Evolutionary conservation across 1,140 invertebrate species (phyloP).

Genomic region (Copidosoma floridanum): DNA sequence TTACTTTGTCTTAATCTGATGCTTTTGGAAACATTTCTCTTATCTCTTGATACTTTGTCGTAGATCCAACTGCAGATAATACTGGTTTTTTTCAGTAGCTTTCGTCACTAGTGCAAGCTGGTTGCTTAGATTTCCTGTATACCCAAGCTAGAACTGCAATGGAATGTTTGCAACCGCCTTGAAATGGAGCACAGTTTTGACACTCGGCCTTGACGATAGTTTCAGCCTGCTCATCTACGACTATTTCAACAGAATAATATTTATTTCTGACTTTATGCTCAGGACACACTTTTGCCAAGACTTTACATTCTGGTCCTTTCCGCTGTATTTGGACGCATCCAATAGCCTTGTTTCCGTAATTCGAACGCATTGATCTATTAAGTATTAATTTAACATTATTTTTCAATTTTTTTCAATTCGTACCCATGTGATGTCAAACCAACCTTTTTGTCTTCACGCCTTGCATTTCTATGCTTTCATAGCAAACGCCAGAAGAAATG

Average conservation of each 20-base stretch:
- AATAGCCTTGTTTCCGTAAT: slow-evolving; percentile 41
- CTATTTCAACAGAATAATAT: slow-evolving; percentile 30
- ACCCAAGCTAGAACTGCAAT: slow-evolving; percentile 46
- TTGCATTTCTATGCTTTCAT: neutral
- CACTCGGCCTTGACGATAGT: slow-evolving; percentile 27
- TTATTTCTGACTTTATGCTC: slow-evolving; percentile 44
- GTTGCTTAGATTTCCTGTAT: slow-evolving; percentile 43
- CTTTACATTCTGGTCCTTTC: slow-evolving; percentile 27
- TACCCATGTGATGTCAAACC: neutral
- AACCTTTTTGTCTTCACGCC: slow-evolving; percentile 15
- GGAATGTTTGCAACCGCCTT: slow-evolving; percentile 44
- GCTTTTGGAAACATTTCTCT: neutral
- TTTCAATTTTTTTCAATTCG: neutral
- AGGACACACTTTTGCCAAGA: slow-evolving; percentile 38
- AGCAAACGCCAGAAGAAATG: slow-evolving; percentile 19
- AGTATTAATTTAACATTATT: too few relatives aligned
- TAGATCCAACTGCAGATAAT: slow-evolving; percentile 18
- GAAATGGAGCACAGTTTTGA: slow-evolving; percentile 34
- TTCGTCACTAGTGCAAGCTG: slow-evolving; percentile 35
- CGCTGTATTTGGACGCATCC: slow-evolving; percentile 41
- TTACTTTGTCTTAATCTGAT: neutral
- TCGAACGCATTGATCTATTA: slow-evolving; percentile 31
- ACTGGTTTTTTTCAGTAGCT: slow-evolving; percentile 45
- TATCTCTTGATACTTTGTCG: neutral
- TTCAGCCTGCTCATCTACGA: slow-evolving; percentile 31